Evolutionary conservation across 1,140 invertebrate species (phyloP).

Genomic region (Ips typographus): DNA sequence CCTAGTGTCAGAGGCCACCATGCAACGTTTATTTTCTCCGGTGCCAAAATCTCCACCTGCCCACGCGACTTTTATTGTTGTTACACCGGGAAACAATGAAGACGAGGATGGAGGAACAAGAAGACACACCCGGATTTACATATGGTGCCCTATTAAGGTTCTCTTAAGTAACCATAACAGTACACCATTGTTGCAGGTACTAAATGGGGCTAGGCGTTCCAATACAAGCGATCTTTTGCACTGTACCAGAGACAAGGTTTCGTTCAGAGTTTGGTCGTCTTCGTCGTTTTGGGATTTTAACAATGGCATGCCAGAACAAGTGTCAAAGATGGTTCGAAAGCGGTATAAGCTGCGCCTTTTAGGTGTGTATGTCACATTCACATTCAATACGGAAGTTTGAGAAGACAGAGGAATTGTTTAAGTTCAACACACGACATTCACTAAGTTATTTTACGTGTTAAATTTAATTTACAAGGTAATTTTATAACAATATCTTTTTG

Average conservation of each 20-base stretch:
- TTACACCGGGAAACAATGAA: conserved; percentile 15
- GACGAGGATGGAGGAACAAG: conserved; percentile 17
- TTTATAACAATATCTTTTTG: no score
- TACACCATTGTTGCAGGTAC: conserved; percentile 30
- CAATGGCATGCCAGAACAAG: conserved; percentile 5
- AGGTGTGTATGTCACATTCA: background rate
- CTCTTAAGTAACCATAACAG: conserved; percentile 33
- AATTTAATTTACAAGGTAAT: no score
- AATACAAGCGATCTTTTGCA: background rate
- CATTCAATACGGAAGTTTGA: no score
- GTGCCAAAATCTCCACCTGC: conserved; percentile 31
- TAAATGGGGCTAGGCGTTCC: conserved; percentile 1
- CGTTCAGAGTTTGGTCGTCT: background rate
- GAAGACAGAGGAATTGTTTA: no score
- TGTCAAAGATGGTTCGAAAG: background rate
- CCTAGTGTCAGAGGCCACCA: conserved; percentile 6
- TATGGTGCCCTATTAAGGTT: conserved; percentile 29
- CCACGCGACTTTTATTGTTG: conserved; percentile 20
- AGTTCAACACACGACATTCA: no score
- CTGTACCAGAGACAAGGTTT: no score
- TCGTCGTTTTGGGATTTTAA: background rate
- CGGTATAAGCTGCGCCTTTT: conserved; percentile 7
- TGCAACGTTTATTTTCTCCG: conserved; percentile 4
- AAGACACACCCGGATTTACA: conserved; percentile 31
- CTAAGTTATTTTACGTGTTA: no score